These are phyloP conservation scores for Sphyrna mokarran DNA, from an alignment of 2,113 vertebrate genomes.

Conservation along the genomic window DNA sequence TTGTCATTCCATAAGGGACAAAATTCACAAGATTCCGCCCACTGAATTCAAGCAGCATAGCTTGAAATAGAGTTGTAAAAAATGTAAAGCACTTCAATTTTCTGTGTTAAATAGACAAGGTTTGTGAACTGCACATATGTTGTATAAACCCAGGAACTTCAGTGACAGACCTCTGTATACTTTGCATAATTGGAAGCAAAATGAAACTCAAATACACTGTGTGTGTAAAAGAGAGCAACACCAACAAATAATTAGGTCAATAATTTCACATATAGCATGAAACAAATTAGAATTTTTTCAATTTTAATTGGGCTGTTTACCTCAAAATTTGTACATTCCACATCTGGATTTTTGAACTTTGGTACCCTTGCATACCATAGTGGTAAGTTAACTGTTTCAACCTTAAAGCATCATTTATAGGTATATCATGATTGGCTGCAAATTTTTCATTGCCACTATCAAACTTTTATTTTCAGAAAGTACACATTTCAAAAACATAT, in stretches of 20 bases:
- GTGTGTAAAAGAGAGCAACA: conserved; percentile 9
- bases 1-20: too few species aligned
- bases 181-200: conserved; percentile 5
- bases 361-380: not conserved
- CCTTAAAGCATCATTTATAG: not conserved
- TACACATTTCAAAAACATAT: not conserved
- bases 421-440: not conserved
- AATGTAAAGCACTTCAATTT: not conserved
- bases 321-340: conserved; percentile 11
- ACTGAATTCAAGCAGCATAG: not conserved
- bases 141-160: not conserved
- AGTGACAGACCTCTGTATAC: not conserved
- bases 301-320: conserved; percentile 22
- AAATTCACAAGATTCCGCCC: too few species aligned
- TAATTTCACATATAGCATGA: conserved; percentile 11
- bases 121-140: not conserved
- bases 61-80: not conserved
- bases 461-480: not conserved
- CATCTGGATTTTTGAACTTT: conserved; percentile 27
- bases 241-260: not conserved
- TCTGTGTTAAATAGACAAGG: not conserved
- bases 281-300: conserved; percentile 13
- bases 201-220: not conserved
- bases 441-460: not conserved
- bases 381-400: conserved; percentile 12